These are phyloP conservation scores for Emmelina monodactyla DNA, from an alignment of 2,888 invertebrate genomes.

Conservation along the genomic window DNA sequence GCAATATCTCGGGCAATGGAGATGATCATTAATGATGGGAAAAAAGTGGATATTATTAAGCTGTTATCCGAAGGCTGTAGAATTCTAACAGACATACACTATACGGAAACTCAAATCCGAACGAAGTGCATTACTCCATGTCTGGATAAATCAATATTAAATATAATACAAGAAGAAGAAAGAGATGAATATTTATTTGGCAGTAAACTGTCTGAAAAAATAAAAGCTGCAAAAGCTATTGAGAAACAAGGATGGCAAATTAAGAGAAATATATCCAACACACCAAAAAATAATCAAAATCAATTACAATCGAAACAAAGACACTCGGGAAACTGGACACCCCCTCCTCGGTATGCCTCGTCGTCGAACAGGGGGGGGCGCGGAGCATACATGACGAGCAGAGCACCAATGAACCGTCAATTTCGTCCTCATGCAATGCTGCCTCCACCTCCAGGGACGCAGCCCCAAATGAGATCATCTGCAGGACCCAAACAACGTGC, in stretches of 20 bases:
- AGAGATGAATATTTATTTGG: background rate
- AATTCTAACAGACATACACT: background rate
- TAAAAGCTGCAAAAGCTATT: background rate
- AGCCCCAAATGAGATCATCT: too few relatives aligned
- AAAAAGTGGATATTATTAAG: background rate
- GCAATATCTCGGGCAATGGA: background rate
- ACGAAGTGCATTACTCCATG: background rate
- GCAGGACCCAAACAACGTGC: too few relatives aligned
- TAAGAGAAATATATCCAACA: background rate
- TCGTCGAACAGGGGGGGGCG: background rate
- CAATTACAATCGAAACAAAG: too few relatives aligned
- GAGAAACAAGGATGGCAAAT: background rate
- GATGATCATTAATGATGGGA: background rate
- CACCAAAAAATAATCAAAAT: background rate
- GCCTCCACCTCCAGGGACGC: background rate
- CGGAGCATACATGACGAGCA: background rate
- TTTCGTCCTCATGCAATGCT: background rate
- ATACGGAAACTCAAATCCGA: background rate
- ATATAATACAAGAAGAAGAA: background rate
- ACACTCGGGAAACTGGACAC: background rate
- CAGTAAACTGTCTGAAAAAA: background rate
- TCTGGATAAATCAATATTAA: background rate
- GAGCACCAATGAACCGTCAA: background rate
- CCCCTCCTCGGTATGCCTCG: background rate
- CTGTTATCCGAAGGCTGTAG: background rate